Evolutionary conservation across 2,888 invertebrate genomes (phyloP).

Genomic region (Acanthosepion lycidas): DNA sequence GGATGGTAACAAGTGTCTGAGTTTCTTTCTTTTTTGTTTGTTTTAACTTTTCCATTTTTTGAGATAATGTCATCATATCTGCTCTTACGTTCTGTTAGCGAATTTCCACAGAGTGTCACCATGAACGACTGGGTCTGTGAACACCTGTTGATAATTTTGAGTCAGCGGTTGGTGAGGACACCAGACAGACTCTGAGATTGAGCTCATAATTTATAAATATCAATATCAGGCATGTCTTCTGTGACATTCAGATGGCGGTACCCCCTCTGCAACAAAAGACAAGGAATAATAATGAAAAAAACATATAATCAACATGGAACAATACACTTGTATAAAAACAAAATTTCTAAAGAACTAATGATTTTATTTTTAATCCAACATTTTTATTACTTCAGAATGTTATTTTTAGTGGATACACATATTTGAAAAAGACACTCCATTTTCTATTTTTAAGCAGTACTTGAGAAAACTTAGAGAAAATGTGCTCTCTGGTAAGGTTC

Average conservation of each 20-base stretch:
- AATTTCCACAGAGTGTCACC: neutral
- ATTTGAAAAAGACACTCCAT: too few relatives aligned
- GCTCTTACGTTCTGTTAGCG: neutral
- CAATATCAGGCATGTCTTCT: neutral
- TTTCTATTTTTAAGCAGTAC: too few relatives aligned
- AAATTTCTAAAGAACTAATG: too few relatives aligned
- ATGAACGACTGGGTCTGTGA: neutral
- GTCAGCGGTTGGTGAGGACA: neutral
- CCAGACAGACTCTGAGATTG: neutral
- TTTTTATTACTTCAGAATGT: too few relatives aligned
- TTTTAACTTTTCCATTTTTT: neutral
- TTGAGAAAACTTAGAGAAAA: too few relatives aligned
- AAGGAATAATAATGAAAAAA: neutral
- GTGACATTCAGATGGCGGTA: neutral
- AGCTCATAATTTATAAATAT: neutral
- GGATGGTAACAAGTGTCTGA: neutral
- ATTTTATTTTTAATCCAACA: too few relatives aligned
- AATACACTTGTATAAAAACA: neutral
- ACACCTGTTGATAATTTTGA: neutral
- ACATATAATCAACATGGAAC: neutral
- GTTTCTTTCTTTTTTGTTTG: neutral
- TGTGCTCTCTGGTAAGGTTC: too few relatives aligned
- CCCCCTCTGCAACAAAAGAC: neutral
- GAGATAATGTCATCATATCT: conserved; percentile 11
- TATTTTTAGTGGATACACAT: too few relatives aligned